Evolutionary conservation across 2,797 vertebrate genomes (phyloP), one percentile per base, ranked within the genome.

Genomic region (Neosalanx taihuensis): DNA sequence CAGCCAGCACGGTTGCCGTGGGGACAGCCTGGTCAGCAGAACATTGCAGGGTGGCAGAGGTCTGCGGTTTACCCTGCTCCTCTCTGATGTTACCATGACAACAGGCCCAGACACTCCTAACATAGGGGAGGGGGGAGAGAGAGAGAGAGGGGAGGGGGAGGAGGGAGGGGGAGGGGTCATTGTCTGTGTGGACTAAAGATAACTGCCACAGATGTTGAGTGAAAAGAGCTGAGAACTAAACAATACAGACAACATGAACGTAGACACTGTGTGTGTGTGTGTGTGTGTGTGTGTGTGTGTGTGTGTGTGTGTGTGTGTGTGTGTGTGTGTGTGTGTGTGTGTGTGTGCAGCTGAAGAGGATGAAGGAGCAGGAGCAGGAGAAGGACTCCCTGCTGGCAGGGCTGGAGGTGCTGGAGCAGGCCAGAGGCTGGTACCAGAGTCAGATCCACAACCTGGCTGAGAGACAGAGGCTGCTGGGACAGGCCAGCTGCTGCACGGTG

Each of bases 351-450:
- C 84, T 99, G 81, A 95, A 96, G 90, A 94, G 94, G 89, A 93
- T 97, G 96, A 95, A 95, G 86, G 96, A 96, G 81, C 87, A 97
- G 90, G 96, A 97, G 85, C 95, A 94, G 86, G 96, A 97, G 88
- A 94, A 96, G 84, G 97, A 96, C 79, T 94, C 93, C 3, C 87
- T 98, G 75, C 89, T 98, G 69, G 94, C 95, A 5, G 96, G 97
- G 0, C 88, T 99, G 88, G 97, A 96, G 64, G 90, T 96, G 89
- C 91, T 97, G 82, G 95, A 97, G 0, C 88, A 78, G 0, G 92
- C 95, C 64, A 91, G 93, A 0, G 94, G 95, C 3, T 99, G 97
- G 97, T 98, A 95, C 91, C 94, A 94, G 83, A 93, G 91, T 68
- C 96, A 96, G 77, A 94, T 98, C 85, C 94, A 95, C 78, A 89